These are phyloP conservation scores for Festucalex cinctus DNA, from an alignment of 2,113 vertebrate species.

Conservation along the genomic window DNA sequence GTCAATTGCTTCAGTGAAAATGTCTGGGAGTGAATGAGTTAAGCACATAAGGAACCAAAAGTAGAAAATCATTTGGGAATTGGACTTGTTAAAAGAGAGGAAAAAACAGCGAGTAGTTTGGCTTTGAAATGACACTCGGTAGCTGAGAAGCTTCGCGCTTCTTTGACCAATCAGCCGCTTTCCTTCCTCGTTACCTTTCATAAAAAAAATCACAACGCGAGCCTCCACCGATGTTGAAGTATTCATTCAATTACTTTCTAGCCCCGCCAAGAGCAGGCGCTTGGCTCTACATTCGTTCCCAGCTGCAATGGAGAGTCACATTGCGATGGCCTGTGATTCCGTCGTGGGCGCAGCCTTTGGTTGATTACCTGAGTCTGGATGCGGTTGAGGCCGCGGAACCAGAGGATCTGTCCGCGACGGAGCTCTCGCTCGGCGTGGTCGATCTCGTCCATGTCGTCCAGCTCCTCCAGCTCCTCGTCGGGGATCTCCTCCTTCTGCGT, in stretches of 20 bases:
- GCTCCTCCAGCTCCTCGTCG: slow-evolving; percentile 87
- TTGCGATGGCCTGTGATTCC: slow-evolving; percentile 64
- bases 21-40: no score
- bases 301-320: slow-evolving; percentile 55
- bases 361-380: slow-evolving; percentile 97
- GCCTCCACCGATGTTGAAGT: not conserved
- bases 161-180: slow-evolving; percentile 23
- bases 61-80: slow-evolving; percentile 47
- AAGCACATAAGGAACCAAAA: slow-evolving; percentile 30
- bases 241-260: not conserved
- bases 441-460: slow-evolving; percentile 94
- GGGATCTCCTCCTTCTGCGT: slow-evolving; percentile 98
- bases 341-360: slow-evolving; percentile 16
- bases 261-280: not conserved
- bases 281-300: slow-evolving; percentile 35
- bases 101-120: slow-evolving; percentile 1
- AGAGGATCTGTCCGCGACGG: slow-evolving; percentile 96
- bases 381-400: slow-evolving; percentile 98
- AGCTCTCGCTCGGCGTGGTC: slow-evolving; percentile 96
- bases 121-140: slow-evolving; percentile 59
- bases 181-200: not conserved
- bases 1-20: no score
- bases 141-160: slow-evolving; percentile 10
- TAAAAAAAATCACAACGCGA: not conserved
- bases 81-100: slow-evolving; percentile 41